Conservation (phyloP, 2,888 invertebrate genomes). For the Polylopha cassiicola region DNA sequence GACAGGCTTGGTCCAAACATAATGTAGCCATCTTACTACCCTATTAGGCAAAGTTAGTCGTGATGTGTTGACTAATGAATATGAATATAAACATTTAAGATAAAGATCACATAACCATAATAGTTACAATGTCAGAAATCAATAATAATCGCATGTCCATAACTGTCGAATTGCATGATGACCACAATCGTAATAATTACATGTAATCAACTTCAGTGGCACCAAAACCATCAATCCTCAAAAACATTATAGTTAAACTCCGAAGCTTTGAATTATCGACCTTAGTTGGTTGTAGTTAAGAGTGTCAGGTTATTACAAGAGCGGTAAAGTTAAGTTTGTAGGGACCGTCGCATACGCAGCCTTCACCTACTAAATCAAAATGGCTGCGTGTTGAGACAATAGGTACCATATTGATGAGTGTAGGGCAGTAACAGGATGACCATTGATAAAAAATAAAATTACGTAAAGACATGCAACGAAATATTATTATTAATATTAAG, state of each 20-base stretch:
- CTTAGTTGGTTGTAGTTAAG: no score
- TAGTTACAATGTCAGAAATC: slow-evolving; percentile 5
- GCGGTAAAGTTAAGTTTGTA: background rate
- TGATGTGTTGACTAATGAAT: no score
- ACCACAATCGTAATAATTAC: slow-evolving; percentile 41
- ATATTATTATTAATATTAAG: no score
- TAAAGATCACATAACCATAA: slow-evolving; percentile 7
- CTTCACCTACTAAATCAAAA: slow-evolving; percentile 25
- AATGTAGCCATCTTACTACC: no score
- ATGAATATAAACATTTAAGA: slow-evolving; percentile 10
- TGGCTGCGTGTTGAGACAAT: slow-evolving; percentile 25
- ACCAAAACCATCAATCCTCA: slow-evolving; percentile 40
- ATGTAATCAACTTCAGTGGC: slow-evolving; percentile 40
- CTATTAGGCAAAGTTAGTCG: no score
- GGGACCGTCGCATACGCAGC: slow-evolving; percentile 17
- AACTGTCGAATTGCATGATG: slow-evolving; percentile 49
- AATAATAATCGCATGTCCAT: slow-evolving; percentile 18
- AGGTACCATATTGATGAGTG: no score
- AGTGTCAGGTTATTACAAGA: background rate
- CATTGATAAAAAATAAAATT: no score
- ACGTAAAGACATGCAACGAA: no score
- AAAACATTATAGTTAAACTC: no score
- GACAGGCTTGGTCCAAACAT: no score
- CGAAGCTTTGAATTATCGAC: no score
- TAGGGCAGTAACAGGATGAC: no score